Evolutionary conservation across 2,888 invertebrate genomes (phyloP).

Genomic region (Toxonevra muliebris): DNA sequence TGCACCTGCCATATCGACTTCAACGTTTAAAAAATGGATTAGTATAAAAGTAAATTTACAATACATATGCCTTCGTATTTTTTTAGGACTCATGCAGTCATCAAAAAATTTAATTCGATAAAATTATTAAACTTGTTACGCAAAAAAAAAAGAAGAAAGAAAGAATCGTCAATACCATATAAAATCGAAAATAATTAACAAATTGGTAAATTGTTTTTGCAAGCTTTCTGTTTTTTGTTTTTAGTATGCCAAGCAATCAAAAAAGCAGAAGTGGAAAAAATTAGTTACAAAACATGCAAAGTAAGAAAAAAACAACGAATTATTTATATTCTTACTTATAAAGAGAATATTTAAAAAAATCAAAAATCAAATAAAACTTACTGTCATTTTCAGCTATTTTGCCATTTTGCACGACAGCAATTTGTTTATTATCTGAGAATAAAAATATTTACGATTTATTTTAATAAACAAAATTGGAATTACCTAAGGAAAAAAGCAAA

Average conservation of each 20-base stretch:
- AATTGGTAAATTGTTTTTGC: too few relatives aligned
- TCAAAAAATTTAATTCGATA: neutral
- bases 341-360: constrained; percentile 25
- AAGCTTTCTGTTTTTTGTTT: too few relatives aligned
- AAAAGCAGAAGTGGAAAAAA: neutral
- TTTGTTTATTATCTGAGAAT: constrained; percentile 63
- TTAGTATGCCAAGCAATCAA: too few relatives aligned
- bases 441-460: constrained; percentile 51
- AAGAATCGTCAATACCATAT: too few relatives aligned
- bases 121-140: neutral
- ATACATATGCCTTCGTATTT: too few relatives aligned
- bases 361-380: constrained; percentile 50
- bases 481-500: neutral
- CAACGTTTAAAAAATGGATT: too few relatives aligned
- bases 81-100: neutral
- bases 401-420: constrained; percentile 61
- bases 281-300: constrained; percentile 16
- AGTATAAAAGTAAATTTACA: too few relatives aligned
- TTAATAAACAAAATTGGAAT: constrained; percentile 15
- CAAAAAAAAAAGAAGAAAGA: too few relatives aligned
- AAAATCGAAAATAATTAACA: too few relatives aligned
- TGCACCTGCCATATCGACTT: too few relatives aligned
- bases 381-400: constrained; percentile 60
- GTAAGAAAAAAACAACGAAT: neutral
- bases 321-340: constrained; percentile 3